Percentiles rank a stretch among this genome's conserved stretches.
These are phyloP conservation scores for Hylaea fasciaria DNA, from an alignment of 2,888 invertebrate species.

Conservation along the genomic window DNA sequence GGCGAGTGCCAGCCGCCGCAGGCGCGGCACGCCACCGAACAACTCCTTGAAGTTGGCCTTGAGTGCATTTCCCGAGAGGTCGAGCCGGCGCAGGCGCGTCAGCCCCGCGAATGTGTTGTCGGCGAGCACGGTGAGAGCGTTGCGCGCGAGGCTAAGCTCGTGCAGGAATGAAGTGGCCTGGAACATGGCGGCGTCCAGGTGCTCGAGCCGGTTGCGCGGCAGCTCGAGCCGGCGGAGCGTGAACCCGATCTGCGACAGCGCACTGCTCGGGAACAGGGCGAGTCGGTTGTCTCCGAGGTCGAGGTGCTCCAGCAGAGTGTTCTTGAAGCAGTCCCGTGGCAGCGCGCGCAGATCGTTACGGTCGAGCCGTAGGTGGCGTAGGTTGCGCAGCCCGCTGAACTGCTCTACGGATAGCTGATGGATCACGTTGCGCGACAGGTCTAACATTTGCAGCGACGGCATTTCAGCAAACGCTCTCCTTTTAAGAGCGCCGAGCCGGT, in stretches of 20 bases:
- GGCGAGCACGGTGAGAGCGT: constrained; percentile 90
- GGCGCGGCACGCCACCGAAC: constrained; percentile 90
- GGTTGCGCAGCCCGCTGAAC: constrained; percentile 83
- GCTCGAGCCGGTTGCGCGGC: constrained; percentile 90
- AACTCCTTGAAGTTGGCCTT: constrained; percentile 92
- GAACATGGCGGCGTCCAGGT: constrained; percentile 92
- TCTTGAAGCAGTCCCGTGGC: constrained; percentile 89
- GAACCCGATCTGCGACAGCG: constrained; percentile 89
- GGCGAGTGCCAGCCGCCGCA: constrained; percentile 88
- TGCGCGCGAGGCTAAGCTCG: constrained; percentile 89
- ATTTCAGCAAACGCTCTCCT: constrained; percentile 87
- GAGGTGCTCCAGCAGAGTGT: constrained; percentile 89
- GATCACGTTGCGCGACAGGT: constrained; percentile 60
- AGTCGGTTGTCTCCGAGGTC: constrained; percentile 90
- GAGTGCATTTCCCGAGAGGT: constrained; percentile 90
- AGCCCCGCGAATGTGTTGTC: constrained; percentile 92
- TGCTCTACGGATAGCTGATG: constrained; percentile 60
- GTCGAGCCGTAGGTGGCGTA: constrained; percentile 88
- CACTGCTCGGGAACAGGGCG: constrained; percentile 88
- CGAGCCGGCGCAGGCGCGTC: constrained; percentile 88
- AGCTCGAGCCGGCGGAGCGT: constrained; percentile 90
- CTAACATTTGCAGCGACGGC: constrained; percentile 58
- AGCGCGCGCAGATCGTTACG: constrained; percentile 88
- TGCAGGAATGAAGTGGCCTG: constrained; percentile 87
- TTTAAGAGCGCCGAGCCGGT: constrained; percentile 87